Percentiles rank a stretch among this genome's conserved stretches.
Conservation (phyloP, 2,888 invertebrate species). For the Xanthorhoe designata region DNA sequence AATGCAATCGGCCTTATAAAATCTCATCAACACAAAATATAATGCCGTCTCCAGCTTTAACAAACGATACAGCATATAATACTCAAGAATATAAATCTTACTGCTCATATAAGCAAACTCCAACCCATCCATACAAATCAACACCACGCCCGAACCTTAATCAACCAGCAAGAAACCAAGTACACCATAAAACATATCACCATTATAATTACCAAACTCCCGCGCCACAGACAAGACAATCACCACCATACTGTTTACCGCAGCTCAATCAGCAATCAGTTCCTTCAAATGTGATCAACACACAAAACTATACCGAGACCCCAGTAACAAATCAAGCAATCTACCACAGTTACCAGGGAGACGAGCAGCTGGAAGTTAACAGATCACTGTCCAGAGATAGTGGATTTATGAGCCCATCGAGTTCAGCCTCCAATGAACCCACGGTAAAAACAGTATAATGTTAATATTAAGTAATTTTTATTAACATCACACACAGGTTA, state of each 20-base stretch:
- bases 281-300: not conserved
- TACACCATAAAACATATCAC: not conserved
- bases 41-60: not conserved
- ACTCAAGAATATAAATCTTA: not conserved
- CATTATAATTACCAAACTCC: not conserved
- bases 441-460: conserved; percentile 28
- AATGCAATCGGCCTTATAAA: conserved; percentile 6
- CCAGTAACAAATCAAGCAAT: conserved; percentile 3
- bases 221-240: not conserved
- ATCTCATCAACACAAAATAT: not conserved
- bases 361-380: conserved; percentile 21
- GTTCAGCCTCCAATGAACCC: conserved; percentile 25
- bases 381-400: conserved; percentile 58
- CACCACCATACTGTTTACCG: conserved; percentile 8
- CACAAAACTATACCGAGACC: conserved; percentile 7
- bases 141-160: not conserved
- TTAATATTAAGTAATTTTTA: not conserved
- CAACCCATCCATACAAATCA: not conserved
- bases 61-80: not conserved
- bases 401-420: conserved; percentile 53
- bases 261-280: conserved; percentile 1
- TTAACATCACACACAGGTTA: too few species aligned
- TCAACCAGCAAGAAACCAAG: not conserved
- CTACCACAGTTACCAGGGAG: conserved; percentile 5
- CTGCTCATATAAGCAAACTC: not conserved